Conservation (phyloP, 2,888 invertebrate genomes). For the Cheilosia grossa region DNA sequence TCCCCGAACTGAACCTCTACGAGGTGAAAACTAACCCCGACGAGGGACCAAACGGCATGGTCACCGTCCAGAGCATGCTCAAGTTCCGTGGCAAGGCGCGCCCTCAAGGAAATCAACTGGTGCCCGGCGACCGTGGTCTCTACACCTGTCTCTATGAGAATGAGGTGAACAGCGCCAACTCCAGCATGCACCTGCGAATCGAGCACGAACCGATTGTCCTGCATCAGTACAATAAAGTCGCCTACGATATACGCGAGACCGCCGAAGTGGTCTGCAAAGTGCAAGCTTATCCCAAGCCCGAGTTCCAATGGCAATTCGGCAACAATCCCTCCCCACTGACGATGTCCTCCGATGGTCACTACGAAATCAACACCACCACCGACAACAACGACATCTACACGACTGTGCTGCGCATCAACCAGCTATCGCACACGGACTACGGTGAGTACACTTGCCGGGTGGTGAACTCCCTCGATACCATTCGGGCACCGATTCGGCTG, state of each 20-base stretch:
- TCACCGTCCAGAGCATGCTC: constrained; percentile 92
- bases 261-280: constrained; percentile 95
- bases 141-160: constrained; percentile 95
- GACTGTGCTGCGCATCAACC: constrained; percentile 89
- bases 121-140: constrained; percentile 93
- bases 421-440: constrained; percentile 92
- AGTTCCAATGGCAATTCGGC: constrained; percentile 95
- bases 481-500: constrained; percentile 89
- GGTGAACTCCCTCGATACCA: constrained; percentile 91
- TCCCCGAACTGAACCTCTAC: constrained; percentile 90
- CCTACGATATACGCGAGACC: constrained; percentile 92
- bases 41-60: constrained; percentile 90
- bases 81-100: constrained; percentile 91
- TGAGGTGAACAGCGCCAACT: constrained; percentile 93
- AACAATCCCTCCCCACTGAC: constrained; percentile 89
- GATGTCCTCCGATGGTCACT: constrained; percentile 92
- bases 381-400: constrained; percentile 94
- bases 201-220: constrained; percentile 95
- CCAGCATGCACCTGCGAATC: constrained; percentile 94
- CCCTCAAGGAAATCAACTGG: constrained; percentile 89
- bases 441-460: constrained; percentile 96
- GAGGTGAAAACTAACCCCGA: constrained; percentile 91
- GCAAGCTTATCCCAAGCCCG: constrained; percentile 95
- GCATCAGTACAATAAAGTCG: constrained; percentile 94
- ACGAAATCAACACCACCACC: constrained; percentile 91